Evolutionary conservation across 2,113 vertebrate species (phyloP).

Genomic region (Amazona vittata): DNA sequence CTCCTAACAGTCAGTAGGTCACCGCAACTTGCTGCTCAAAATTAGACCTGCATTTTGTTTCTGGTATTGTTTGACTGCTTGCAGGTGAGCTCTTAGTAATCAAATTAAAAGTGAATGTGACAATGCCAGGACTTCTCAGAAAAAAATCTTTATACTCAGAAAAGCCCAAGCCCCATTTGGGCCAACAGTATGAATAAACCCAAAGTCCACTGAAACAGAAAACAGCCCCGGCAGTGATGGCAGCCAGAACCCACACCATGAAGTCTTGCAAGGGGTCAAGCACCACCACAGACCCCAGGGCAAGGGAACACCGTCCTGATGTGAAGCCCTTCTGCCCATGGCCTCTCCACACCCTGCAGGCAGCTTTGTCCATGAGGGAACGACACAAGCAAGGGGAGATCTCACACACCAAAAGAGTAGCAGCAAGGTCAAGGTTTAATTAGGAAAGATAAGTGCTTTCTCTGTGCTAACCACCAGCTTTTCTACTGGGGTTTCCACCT

Average conservation of each 20-base stretch:
- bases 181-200: neutral
- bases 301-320: neutral
- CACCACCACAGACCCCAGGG: neutral
- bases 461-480: neutral
- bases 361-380: neutral
- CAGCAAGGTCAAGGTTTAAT: neutral
- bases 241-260: accelerated
- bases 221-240: neutral
- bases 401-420: neutral
- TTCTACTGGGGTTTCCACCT: neutral
- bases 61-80: neutral
- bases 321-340: accelerated
- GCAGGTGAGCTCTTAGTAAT: neutral
- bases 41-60: neutral
- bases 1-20: neutral
- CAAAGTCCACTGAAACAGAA: neutral
- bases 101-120: neutral
- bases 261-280: neutral
- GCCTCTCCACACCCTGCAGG: accelerated
- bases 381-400: neutral
- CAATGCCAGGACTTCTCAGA: neutral
- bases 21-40: neutral
- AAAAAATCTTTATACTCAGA: neutral
- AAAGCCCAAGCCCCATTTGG: neutral
- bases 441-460: accelerated